Conservation (phyloP, 1,140 invertebrate genomes). For the Sarcophaga peregrina region DNA sequence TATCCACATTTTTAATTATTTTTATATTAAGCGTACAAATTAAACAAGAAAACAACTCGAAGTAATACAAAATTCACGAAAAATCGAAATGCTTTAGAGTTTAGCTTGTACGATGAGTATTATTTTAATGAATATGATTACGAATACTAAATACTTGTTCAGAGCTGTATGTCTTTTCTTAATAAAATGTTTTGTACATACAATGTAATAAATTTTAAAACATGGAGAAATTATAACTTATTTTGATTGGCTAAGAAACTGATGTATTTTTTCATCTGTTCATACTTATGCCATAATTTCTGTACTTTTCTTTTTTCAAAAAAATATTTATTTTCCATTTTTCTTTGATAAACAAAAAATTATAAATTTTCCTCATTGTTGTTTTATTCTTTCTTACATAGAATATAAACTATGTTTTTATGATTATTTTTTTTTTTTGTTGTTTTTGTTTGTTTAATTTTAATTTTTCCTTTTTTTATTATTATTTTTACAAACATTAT, state of each 20-base stretch:
- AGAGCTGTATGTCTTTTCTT: no score
- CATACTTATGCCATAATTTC: background rate
- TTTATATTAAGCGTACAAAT: no score
- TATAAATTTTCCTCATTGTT: constrained; percentile 18
- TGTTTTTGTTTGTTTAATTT: background rate
- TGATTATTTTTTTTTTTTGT: background rate
- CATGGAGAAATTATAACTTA: background rate
- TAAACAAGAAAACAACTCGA: no score
- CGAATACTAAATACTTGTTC: no score
- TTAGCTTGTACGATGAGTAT: no score
- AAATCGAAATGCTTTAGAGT: no score
- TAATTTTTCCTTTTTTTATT: constrained; percentile 18
- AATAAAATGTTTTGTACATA: no score
- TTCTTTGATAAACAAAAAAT: background rate
- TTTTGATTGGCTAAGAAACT: background rate
- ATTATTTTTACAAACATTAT: constrained; percentile 44
- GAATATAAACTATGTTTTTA: background rate
- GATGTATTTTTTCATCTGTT: background rate
- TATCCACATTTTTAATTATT: no score
- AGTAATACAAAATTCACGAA: no score
- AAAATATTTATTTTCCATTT: no score
- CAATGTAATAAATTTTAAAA: no score
- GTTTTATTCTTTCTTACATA: background rate
- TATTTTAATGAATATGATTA: no score
- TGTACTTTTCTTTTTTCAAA: background rate